Evolutionary conservation across 2,888 invertebrate species (phyloP).

Genomic region (Caenorhabditis afra): DNA sequence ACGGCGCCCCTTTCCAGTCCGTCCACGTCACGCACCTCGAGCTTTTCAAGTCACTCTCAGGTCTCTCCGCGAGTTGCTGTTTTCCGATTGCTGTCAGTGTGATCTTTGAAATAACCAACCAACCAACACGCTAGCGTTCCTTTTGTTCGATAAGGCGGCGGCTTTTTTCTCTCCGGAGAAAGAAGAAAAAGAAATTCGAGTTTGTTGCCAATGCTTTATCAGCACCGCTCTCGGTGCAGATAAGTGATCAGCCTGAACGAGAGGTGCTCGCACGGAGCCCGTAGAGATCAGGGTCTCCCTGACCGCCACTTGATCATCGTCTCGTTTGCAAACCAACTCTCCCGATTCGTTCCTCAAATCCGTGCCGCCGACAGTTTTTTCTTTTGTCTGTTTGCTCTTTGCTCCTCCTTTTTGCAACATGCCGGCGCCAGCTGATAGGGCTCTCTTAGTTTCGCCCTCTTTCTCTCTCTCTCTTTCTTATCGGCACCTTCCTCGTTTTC

Average conservation of each 20-base stretch:
- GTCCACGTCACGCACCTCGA: constrained; percentile 53
- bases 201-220: constrained; percentile 15
- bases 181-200: too few relatives aligned
- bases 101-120: constrained; percentile 44
- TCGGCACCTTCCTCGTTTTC: constrained; percentile 22
- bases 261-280: background rate
- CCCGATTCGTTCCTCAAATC: background rate
- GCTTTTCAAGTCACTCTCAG: constrained; percentile 52
- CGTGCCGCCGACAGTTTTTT: too few relatives aligned
- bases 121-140: background rate
- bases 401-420: constrained; percentile 2
- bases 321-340: background rate
- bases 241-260: too few relatives aligned
- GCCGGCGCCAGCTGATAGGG: constrained; percentile 41
- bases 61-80: constrained; percentile 31
- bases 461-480: constrained; percentile 4
- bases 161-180: background rate
- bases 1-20: constrained; percentile 38
- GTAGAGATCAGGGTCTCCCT: background rate
- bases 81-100: constrained; percentile 15
- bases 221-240: background rate
- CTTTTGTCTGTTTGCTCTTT: constrained; percentile 17
- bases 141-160: constrained; percentile 10
- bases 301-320: constrained; percentile 24
- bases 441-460: too few relatives aligned